Percentiles rank a stretch among this genome's conserved stretches.
Conservation (phyloP, 2,888 invertebrate genomes). For the Rhaphigaster nebulosa region DNA sequence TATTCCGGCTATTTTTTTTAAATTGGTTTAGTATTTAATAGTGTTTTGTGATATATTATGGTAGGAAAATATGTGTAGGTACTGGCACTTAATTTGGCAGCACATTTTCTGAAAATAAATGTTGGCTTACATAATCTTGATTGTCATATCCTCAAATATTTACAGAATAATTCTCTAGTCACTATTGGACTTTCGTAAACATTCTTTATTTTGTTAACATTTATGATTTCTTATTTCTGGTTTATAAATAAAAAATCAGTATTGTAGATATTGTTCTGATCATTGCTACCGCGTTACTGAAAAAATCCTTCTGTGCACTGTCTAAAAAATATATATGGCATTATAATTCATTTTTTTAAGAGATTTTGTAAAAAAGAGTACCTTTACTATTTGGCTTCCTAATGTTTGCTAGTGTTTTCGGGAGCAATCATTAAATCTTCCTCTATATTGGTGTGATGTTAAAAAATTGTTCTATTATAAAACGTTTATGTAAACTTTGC, state of each 20-base stretch:
- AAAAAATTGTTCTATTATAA: background rate
- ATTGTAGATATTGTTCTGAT: background rate
- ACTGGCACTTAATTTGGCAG: background rate
- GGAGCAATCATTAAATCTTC: background rate
- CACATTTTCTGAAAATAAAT: background rate
- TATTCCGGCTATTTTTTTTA: background rate
- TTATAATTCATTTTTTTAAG: background rate
- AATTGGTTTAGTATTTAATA: background rate
- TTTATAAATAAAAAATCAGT: background rate
- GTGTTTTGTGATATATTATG: background rate
- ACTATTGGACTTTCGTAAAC: background rate
- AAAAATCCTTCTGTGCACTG: background rate
- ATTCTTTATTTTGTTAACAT: background rate
- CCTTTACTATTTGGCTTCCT: conserved; percentile 42
- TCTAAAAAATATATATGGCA: background rate
- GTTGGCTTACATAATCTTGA: background rate
- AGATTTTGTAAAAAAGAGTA: background rate
- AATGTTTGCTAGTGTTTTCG: background rate
- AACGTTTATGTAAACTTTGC: background rate
- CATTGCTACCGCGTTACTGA: too few species aligned
- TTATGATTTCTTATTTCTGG: background rate
- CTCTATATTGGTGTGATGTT: background rate
- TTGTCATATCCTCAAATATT: background rate
- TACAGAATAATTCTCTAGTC: background rate
- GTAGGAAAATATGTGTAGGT: background rate